Conservation (phyloP, 2,888 invertebrate genomes). For the Pristionchus fissidentatus region DNA sequence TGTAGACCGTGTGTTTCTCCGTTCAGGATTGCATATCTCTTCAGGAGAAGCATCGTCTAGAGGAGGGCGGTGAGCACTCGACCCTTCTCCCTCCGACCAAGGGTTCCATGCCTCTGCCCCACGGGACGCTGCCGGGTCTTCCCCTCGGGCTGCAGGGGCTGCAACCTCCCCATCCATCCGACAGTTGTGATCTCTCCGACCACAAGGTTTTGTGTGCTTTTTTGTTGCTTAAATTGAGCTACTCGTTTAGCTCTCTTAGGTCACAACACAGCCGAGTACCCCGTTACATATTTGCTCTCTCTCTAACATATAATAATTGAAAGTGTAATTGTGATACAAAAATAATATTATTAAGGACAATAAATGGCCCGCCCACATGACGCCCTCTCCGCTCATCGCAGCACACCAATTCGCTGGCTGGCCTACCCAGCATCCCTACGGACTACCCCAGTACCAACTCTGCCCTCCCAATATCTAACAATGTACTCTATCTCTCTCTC, state of each 20-base stretch:
- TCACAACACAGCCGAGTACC: too few relatives aligned
- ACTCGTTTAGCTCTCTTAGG: too few relatives aligned
- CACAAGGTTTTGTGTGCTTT: too few relatives aligned
- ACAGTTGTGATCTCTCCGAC: not conserved
- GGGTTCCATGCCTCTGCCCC: conserved; percentile 33
- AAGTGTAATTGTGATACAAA: too few relatives aligned
- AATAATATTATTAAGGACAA: too few relatives aligned
- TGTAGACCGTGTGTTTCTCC: too few relatives aligned
- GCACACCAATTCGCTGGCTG: conserved; percentile 30
- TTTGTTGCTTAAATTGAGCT: too few relatives aligned
- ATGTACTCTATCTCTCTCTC: not conserved
- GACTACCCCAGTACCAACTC: conserved; percentile 32
- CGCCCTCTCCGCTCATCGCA: not conserved
- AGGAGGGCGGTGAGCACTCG: conserved; percentile 60
- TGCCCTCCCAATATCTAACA: conserved; percentile 46
- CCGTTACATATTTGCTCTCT: too few relatives aligned
- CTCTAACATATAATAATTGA: too few relatives aligned
- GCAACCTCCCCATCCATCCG: not conserved
- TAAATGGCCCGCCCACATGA: not conserved
- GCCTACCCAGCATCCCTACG: conserved; percentile 11
- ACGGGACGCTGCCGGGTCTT: not conserved
- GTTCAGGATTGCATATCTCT: too few relatives aligned
- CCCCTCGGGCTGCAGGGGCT: not conserved
- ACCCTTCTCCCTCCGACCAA: conserved; percentile 57
- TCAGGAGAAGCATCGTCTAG: conserved; percentile 67